phyloP scores from a whole-genome alignment of 2,888 invertebrate genomes.

The Drosophila cognata region DNA sequence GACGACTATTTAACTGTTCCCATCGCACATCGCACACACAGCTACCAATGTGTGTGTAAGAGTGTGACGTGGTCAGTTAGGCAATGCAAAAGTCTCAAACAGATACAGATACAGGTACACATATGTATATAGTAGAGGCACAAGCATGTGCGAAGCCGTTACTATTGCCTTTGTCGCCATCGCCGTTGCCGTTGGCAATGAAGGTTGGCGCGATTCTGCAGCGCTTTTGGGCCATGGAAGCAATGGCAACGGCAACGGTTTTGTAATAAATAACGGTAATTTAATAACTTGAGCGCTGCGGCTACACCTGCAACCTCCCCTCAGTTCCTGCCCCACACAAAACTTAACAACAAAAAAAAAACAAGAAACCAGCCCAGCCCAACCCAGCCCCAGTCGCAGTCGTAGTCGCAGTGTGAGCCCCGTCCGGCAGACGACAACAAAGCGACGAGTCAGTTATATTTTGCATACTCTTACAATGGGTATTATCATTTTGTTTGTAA shows the following conservation, averaged over 20 bases:
- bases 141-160: constrained; percentile 21
- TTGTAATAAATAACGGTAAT: constrained; percentile 80
- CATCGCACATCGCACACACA: constrained; percentile 33
- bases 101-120: constrained; percentile 15
- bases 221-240: constrained; percentile 74
- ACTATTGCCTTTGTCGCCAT: constrained; percentile 25
- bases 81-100: constrained; percentile 29
- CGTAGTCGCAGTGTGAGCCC: constrained; percentile 14
- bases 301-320: constrained; percentile 65
- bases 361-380: constrained; percentile 25
- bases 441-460: constrained; percentile 51
- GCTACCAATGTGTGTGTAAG: constrained; percentile 1
- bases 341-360: constrained; percentile 1
- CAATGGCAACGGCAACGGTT: constrained; percentile 72
- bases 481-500: background rate
- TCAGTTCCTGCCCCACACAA: constrained; percentile 15
- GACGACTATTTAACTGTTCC: constrained; percentile 46
- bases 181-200: constrained; percentile 40
- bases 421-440: constrained; percentile 52
- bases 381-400: constrained; percentile 18
- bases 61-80: constrained; percentile 53
- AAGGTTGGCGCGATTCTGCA: constrained; percentile 62
- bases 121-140: background rate
- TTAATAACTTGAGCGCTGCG: constrained; percentile 71
- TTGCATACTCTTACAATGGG: constrained; percentile 17